These are phyloP conservation scores for Sitophilus oryzae DNA, from an alignment of 1,140 invertebrate species.

Conservation along the genomic window DNA sequence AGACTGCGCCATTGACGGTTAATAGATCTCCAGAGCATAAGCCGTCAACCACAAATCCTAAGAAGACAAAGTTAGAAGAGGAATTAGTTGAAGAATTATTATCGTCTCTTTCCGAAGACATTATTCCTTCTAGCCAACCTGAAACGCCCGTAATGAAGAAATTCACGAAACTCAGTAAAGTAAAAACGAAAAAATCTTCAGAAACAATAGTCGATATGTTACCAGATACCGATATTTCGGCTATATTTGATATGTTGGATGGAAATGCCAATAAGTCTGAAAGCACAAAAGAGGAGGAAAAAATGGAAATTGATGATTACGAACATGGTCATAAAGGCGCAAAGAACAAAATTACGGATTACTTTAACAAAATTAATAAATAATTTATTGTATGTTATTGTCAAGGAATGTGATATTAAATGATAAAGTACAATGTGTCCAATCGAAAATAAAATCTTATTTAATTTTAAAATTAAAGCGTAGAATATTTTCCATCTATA, in stretches of 20 bases:
- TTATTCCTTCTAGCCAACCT: conserved; percentile 16
- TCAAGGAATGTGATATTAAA: too few relatives aligned
- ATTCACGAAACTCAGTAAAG: conserved; percentile 5
- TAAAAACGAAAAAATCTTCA: conserved; percentile 11
- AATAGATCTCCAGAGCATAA: conserved; percentile 1
- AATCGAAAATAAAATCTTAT: too few relatives aligned
- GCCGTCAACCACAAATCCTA: too few relatives aligned
- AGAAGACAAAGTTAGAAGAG: conserved; percentile 10
- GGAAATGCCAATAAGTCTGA: conserved; percentile 20
- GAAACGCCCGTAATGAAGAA: conserved; percentile 1
- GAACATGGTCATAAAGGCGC: background rate
- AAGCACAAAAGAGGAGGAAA: background rate
- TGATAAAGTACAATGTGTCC: too few relatives aligned
- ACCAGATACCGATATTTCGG: conserved; percentile 26
- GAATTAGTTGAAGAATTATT: background rate
- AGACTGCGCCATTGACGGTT: background rate
- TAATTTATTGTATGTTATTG: too few relatives aligned
- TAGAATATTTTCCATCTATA: too few relatives aligned
- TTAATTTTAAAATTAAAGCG: too few relatives aligned
- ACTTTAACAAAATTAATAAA: conserved; percentile 7
- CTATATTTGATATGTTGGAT: conserved; percentile 35
- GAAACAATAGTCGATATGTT: conserved; percentile 21
- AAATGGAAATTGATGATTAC: background rate
- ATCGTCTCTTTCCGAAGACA: conserved; percentile 15
- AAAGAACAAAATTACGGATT: conserved; percentile 13